Evolutionary conservation across 1,140 invertebrate species (phyloP), one percentile per base, ranked within the genome.

Genomic region (Aphelinus atriplicis): DNA sequence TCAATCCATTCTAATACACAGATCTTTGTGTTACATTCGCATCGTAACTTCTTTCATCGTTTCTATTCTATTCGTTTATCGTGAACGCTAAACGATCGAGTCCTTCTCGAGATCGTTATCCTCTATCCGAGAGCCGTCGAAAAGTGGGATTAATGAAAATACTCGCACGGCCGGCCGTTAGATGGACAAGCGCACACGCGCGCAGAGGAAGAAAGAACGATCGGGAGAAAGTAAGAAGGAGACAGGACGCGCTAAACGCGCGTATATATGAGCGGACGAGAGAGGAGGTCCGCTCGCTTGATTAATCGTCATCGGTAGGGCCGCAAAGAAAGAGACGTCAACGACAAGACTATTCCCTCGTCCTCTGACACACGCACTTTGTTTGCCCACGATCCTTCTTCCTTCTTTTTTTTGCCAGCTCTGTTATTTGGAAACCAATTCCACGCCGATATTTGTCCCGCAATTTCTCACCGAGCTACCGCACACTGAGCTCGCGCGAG

Each of bases 71-170:
- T 43, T 61, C 42, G 45, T 61, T 61, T n/a, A 3, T 43, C 71
- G 46, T 53, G 55, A 66, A 61, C 51, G 71, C 56, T 73, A 66
- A 73, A 66, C 9, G 62, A 66, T 66, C 55, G 62, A 66, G 45
- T 66, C 55, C 51, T 9, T 53, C 51, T 46, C 1, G 56, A 10
- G 71, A 74, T 68, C 58, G 46, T 74, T 56, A 74, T 68, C 50
- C n/a, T 67, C 57, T 9, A 62, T 10, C 43, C 48, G 9, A 45
- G 43, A 63, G 53, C 66, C 67, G 51, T 65, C 66, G 42, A 71
- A 76, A 76, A 76, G 56, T 76, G 62, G 62, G 57, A 76, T 76
- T 71, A 67, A 76, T 76, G 73, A 75, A 76, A 70, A 76, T 61
- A 55, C 42, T 50, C 73, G 10, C 57, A 62, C 77, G 50, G 4